Conservation (phyloP, 1,140 invertebrate species). For the Tetragnatha versicolor region DNA sequence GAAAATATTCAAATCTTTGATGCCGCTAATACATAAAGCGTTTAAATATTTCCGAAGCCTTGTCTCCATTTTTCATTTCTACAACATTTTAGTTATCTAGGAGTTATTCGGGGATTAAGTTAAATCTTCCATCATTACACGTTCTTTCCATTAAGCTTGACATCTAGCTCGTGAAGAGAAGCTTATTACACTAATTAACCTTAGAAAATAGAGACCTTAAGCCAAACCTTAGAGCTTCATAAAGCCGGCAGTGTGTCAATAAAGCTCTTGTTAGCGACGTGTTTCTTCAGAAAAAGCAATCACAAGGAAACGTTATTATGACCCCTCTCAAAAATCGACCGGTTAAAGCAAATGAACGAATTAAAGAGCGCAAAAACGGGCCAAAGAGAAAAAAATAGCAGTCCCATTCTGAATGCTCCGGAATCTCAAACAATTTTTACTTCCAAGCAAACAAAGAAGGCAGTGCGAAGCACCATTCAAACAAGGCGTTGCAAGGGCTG, state of each 20-base stretch:
- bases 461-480: not conserved
- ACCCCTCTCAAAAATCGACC: not conserved
- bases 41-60: constrained; percentile 18
- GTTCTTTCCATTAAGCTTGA: constrained; percentile 35
- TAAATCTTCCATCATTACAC: constrained; percentile 27
- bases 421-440: constrained; percentile 18
- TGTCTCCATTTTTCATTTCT: constrained; percentile 10
- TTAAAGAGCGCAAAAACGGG: not conserved
- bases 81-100: not conserved
- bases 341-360: not conserved
- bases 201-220: constrained; percentile 28
- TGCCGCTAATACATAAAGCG: not conserved
- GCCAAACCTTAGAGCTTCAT: constrained; percentile 24
- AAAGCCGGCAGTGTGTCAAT: constrained; percentile 11
- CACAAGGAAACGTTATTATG: not conserved
- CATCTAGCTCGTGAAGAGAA: not conserved
- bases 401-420: not conserved
- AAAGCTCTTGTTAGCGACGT: constrained; percentile 5
- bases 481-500: constrained; percentile 32
- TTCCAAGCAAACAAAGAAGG: constrained; percentile 26
- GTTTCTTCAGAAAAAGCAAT: not conserved
- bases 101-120: constrained; percentile 9
- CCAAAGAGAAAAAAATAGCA: not conserved
- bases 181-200: constrained; percentile 51
- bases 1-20: constrained; percentile 7